These are phyloP conservation scores for Ernsta delagoae DNA, from an alignment of 2,888 invertebrate species.

Conservation along the genomic window DNA sequence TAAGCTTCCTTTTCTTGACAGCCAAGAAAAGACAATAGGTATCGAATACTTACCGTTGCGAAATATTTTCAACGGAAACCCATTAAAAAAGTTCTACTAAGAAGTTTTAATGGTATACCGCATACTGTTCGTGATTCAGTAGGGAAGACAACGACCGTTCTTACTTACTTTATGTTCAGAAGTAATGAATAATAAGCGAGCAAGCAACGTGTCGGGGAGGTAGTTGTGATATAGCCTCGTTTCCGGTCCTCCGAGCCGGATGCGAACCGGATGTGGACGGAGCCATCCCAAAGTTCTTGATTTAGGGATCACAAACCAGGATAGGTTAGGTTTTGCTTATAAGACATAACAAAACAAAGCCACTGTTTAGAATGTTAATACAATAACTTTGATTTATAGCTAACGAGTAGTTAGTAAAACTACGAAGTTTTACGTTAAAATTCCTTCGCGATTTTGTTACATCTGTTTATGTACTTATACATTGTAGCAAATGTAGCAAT, in stretches of 20 bases:
- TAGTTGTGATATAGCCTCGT: conserved; percentile 6
- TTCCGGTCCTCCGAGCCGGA: neutral
- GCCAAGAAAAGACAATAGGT: no score
- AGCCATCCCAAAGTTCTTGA: conserved; percentile 7
- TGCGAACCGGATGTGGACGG: conserved; percentile 12
- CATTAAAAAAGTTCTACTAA: neutral
- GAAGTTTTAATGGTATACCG: neutral
- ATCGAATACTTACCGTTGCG: no score
- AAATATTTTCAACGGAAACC: no score
- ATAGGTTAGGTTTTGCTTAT: neutral
- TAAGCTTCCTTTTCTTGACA: no score
- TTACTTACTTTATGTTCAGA: neutral
- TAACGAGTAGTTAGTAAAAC: no score
- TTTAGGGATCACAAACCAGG: conserved; percentile 6
- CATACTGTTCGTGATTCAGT: neutral
- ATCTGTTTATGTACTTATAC: no score
- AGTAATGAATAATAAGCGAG: conserved; percentile 16
- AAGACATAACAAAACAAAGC: no score
- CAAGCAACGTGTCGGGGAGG: conserved; percentile 16
- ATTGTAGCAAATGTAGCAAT: conserved; percentile 1
- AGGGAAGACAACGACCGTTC: neutral
- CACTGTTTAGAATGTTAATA: neutral
- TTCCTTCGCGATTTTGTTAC: no score
- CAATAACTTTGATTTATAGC: no score
- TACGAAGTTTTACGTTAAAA: no score